These are phyloP conservation scores for Sebastes fasciatus DNA, from an alignment of 2,113 vertebrate species.

Conservation along the genomic window DNA sequence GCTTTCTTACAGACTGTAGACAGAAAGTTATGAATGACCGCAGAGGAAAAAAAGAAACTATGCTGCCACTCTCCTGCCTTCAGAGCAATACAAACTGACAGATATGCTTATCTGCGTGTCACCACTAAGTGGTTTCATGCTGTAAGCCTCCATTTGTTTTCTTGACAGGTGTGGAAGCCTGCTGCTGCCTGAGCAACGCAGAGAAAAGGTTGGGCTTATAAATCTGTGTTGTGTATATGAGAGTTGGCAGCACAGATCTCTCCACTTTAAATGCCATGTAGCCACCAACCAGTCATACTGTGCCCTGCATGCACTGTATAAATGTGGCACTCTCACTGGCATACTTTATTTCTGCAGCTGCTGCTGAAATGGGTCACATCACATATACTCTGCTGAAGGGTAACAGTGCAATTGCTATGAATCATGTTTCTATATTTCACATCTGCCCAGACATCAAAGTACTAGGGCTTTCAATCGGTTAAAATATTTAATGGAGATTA, in stretches of 20 bases:
- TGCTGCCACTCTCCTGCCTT: slow-evolving; percentile 13
- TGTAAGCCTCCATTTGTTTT: slow-evolving; percentile 47
- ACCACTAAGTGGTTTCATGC: slow-evolving; percentile 48
- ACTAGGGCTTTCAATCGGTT: neutral
- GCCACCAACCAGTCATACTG: slow-evolving; percentile 1
- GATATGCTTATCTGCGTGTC: slow-evolving; percentile 46
- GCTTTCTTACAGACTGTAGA: slow-evolving; percentile 7
- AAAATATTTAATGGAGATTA: too few relatives aligned
- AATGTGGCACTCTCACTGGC: neutral
- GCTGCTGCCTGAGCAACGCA: slow-evolving; percentile 15
- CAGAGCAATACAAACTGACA: slow-evolving; percentile 46
- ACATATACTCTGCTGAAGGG: slow-evolving; percentile 37
- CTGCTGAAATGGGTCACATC: slow-evolving; percentile 65
- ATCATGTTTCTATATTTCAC: slow-evolving; percentile 16
- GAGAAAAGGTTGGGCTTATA: slow-evolving; percentile 3
- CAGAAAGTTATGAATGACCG: neutral
- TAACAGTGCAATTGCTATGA: slow-evolving; percentile 26
- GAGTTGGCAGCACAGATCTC: slow-evolving; percentile 8
- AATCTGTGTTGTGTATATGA: slow-evolving; percentile 1
- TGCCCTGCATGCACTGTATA: slow-evolving; percentile 1
- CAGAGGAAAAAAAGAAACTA: neutral
- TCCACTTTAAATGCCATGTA: slow-evolving; percentile 7
- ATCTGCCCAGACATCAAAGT: slow-evolving; percentile 21
- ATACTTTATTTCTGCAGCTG: slow-evolving; percentile 20
- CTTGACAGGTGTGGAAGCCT: slow-evolving; percentile 41